Conservation (phyloP, 2,113 vertebrate species). For the Neolamprologus toae region DNA sequence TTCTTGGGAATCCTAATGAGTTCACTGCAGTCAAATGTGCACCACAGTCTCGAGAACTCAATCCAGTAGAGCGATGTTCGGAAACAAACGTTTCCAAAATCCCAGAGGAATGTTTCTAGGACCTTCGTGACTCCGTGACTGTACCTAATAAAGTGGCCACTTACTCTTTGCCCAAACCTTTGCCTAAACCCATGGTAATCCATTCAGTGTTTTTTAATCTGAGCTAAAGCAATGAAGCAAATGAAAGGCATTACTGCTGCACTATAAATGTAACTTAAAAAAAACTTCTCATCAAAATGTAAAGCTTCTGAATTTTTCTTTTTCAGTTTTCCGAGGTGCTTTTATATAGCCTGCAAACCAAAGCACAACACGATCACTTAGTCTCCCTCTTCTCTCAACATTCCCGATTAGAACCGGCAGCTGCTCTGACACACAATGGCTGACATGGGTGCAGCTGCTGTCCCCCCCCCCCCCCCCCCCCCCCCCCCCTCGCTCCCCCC, state of each 20-base stretch:
- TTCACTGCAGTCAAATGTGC: not conserved
- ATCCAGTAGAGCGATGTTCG: not conserved
- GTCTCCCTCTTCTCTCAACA: not conserved
- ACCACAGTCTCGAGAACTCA: not conserved
- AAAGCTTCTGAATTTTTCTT: not conserved
- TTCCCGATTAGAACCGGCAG: slow-evolving; percentile 35
- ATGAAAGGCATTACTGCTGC: not conserved
- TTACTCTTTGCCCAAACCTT: not conserved
- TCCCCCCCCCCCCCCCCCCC: slow-evolving; percentile 15
- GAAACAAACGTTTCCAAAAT: not conserved
- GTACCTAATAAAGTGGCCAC: not conserved
- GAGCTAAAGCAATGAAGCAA: not conserved
- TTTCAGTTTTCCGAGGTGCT: not conserved
- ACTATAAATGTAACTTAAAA: not conserved
- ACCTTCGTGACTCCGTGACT: not conserved
- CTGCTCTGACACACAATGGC: slow-evolving; percentile 54
- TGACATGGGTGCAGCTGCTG: slow-evolving; percentile 21
- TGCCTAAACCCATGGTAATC: not conserved
- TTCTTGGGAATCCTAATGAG: not conserved
- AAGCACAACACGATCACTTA: not conserved
- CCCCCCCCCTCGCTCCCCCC: too few relatives aligned
- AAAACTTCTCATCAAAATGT: not conserved
- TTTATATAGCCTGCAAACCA: not conserved
- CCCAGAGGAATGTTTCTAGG: not conserved
- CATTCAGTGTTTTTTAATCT: not conserved